These are phyloP conservation scores for Apostichopus californicus DNA, from an alignment of 35 echinoderm and acorn worm species.

Conservation along the genomic window DNA sequence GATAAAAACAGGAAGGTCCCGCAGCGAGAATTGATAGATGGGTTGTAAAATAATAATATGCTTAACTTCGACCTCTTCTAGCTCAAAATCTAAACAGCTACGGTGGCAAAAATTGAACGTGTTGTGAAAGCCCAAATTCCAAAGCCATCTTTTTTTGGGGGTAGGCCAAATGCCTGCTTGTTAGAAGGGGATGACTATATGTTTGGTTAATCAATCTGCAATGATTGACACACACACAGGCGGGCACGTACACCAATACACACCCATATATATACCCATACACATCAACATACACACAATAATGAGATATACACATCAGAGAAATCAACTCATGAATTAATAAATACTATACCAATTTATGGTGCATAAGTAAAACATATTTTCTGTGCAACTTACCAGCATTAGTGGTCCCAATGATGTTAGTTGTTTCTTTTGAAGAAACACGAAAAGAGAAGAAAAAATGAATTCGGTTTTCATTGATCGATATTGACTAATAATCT, in stretches of 20 bases:
- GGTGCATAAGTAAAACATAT: neutral
- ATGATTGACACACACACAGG: neutral
- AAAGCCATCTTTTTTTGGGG: no score
- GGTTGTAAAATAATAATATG: no score
- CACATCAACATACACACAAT: neutral
- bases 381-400: neutral
- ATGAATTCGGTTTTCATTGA: neutral
- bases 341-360: neutral
- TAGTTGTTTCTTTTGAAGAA: neutral
- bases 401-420: neutral
- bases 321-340: neutral
- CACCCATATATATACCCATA: neutral
- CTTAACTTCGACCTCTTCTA: no score
- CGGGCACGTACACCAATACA: neutral
- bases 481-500: no score
- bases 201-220: no score
- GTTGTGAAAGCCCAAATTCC: no score
- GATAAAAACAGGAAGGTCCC: no score
- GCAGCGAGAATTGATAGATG: no score
- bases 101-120: no score
- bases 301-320: neutral
- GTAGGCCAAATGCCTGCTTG: no score
- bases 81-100: no score
- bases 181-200: no score
- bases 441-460: neutral